Evolutionary conservation across 2,888 invertebrate species (phyloP).

Genomic region (Empis stercorea): DNA sequence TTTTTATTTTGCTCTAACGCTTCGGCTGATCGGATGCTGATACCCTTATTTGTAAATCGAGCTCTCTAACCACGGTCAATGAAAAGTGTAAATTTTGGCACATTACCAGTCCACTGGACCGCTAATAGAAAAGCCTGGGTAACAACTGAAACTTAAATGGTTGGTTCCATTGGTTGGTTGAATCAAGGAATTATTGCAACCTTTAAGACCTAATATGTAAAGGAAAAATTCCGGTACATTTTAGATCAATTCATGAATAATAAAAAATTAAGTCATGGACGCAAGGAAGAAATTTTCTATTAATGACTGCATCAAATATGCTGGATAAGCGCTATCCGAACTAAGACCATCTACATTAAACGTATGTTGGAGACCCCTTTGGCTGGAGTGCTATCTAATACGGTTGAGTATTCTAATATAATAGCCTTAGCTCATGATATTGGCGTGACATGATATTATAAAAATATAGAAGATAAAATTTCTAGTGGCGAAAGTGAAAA

Average conservation of each 20-base stretch:
- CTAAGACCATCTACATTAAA: constrained; percentile 17
- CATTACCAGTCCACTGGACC: constrained; percentile 19
- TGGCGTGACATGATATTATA: background rate
- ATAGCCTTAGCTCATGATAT: background rate
- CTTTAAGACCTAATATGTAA: constrained; percentile 20
- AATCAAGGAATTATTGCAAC: constrained; percentile 21
- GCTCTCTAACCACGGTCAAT: constrained; percentile 18
- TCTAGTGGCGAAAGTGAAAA: too few species aligned
- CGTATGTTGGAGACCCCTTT: constrained; percentile 19
- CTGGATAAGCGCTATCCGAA: constrained; percentile 9
- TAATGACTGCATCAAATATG: constrained; percentile 9
- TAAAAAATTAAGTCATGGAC: constrained; percentile 5
- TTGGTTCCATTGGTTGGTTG: constrained; percentile 16
- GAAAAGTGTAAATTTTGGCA: constrained; percentile 15
- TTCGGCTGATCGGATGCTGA: constrained; percentile 19
- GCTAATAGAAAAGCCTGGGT: constrained; percentile 20
- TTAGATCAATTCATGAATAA: constrained; percentile 11
- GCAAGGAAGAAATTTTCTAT: constrained; percentile 13
- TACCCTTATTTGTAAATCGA: constrained; percentile 19
- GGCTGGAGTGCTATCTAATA: constrained; percentile 14
- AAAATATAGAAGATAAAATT: too few species aligned
- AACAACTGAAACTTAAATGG: constrained; percentile 12
- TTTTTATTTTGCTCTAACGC: constrained; percentile 21
- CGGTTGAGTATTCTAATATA: background rate
- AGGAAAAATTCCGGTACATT: constrained; percentile 11